These are phyloP conservation scores for Pseudococcus jackbeardsleyi DNA, from an alignment of 2,888 invertebrate genomes.

Conservation along the genomic window DNA sequence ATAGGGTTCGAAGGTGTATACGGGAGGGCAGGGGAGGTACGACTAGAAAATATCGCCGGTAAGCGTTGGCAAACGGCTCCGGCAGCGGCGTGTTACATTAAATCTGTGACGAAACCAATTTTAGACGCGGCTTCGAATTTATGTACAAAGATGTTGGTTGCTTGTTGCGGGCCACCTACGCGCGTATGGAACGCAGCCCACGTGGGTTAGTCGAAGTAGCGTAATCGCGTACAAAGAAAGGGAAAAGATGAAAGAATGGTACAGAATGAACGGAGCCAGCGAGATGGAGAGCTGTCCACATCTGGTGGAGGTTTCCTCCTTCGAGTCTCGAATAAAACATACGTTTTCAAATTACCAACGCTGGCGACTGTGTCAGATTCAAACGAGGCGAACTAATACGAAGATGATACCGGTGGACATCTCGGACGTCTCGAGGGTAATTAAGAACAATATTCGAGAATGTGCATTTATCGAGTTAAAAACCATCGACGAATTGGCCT, in stretches of 20 bases:
- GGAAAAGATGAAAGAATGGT: background rate
- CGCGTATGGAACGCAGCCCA: background rate
- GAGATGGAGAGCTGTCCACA: background rate
- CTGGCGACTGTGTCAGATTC: background rate
- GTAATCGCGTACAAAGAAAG: background rate
- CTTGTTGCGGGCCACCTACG: background rate
- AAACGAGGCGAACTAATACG: background rate
- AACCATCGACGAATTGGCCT: background rate
- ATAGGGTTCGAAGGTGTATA: background rate
- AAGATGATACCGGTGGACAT: background rate
- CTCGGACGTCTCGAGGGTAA: background rate
- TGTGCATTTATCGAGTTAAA: background rate
- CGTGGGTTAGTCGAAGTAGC: background rate
- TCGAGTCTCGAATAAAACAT: background rate
- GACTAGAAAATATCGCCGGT: background rate
- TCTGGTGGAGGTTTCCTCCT: background rate
- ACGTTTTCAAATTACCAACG: background rate
- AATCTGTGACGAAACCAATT: slow-evolving; percentile 27
- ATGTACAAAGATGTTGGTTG: background rate
- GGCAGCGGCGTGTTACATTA: background rate
- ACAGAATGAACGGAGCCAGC: background rate
- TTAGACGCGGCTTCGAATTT: slow-evolving; percentile 21
- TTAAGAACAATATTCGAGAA: background rate
- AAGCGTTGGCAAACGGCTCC: background rate
- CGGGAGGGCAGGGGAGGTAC: background rate